Conservation (phyloP, 2,113 vertebrate genomes). For the Riparia riparia region DNA sequence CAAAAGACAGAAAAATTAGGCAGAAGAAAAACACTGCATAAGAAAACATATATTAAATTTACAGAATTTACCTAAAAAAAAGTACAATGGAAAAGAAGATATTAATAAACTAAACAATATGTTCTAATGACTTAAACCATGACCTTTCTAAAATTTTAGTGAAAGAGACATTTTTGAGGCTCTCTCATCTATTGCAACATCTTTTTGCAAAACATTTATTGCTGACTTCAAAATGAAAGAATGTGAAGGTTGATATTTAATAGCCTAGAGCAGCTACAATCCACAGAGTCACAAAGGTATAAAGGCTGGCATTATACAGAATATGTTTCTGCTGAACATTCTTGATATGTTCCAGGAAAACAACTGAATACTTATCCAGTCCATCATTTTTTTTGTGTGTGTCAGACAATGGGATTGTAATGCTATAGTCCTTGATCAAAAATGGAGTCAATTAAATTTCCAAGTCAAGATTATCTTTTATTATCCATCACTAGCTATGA, state of each 20-base stretch:
- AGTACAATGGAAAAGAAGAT: neutral
- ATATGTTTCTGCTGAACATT: neutral
- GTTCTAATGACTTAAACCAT: neutral
- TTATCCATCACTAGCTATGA: neutral
- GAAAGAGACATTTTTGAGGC: neutral
- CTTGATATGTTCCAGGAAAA: neutral
- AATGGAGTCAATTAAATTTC: neutral
- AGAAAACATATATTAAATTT: neutral
- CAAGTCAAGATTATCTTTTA: neutral
- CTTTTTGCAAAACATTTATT: conserved; percentile 10
- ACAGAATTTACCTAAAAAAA: neutral
- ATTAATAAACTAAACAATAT: neutral
- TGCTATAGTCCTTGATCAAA: neutral
- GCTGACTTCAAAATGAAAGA: conserved; percentile 1
- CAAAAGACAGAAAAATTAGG: neutral
- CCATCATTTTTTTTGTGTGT: neutral
- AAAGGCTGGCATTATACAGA: neutral
- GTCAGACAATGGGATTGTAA: neutral
- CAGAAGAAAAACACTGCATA: neutral
- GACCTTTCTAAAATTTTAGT: neutral
- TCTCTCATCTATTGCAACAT: neutral
- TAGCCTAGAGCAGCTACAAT: neutral
- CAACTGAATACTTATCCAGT: neutral
- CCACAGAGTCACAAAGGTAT: neutral
- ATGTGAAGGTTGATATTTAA: conserved; percentile 7